Evolutionary conservation across 1,140 invertebrate genomes (phyloP), one percentile per base, ranked within the genome.

Genomic region (Pachypeltis micranthus): DNA sequence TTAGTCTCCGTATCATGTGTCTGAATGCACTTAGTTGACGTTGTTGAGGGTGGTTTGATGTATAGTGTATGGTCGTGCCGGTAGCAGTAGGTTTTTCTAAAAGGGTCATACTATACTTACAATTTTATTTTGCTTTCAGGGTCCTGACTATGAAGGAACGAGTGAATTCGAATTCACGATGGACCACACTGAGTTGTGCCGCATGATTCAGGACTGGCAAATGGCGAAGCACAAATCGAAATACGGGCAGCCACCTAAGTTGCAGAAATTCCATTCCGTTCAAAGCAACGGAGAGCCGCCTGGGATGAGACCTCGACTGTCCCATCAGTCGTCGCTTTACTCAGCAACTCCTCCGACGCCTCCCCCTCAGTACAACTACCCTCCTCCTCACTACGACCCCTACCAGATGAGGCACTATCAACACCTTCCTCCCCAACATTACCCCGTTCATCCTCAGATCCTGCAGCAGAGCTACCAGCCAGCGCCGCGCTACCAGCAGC

Each of bases 171-270:
- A 68, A 62, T 51, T 63, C 60, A 60, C 67, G 16, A 31, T 69
- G 34, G 67, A 69, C 21, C 61, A 66, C 16, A 58, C 64, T n/a
- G 60, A 63, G 21, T 44, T 67, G 26, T 64, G 67, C 44, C 62
- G 65, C 21, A 51, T 69, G 12, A 44, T 68, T 7, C 63, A 63
- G 2, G 68, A 69, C 14, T 69, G 68, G 68, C 65, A 69, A 51
- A 24, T 58, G 23, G 68, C 65, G 12, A 69, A 69, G 59, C 60
- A 63, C 44, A 58, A 63, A 31, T 62, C 63, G 7, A 58, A 31
- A 16, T 63, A 44, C 7, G 64, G 60, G 4, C 34, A 19, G 28
- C 28, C 21, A 14, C 23, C 21, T 2, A 54, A 58, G 24, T 55
- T 62, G 0, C 64, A 65, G 51, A 27, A 60, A 19, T 62, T 58